phyloP scores from a whole-genome alignment of 2,888 invertebrate species.

The Scaeva pyrastri region DNA sequence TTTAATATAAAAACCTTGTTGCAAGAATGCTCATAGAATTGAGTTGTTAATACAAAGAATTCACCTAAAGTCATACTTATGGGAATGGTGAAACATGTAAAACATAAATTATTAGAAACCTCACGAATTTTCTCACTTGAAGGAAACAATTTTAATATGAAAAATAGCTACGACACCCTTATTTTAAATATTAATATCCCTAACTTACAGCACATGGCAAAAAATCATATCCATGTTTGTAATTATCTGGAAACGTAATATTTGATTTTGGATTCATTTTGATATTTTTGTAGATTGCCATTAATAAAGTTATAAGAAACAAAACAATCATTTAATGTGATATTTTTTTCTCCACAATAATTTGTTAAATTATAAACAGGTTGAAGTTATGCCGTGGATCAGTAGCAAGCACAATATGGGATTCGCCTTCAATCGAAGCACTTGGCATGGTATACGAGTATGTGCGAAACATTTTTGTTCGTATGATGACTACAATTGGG shows the following conservation, averaged over 20 bases:
- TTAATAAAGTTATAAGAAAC: background rate
- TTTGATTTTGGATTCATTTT: constrained; percentile 30
- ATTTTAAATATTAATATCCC: too few relatives aligned
- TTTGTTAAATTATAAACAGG: constrained; percentile 84
- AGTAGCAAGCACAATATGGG: constrained; percentile 99
- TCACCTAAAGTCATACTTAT: too few relatives aligned
- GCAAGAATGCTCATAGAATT: too few relatives aligned
- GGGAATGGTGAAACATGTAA: too few relatives aligned
- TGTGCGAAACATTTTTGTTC: constrained; percentile 95
- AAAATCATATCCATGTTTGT: background rate
- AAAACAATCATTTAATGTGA: background rate
- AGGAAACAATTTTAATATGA: too few relatives aligned
- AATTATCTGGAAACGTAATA: constrained; percentile 24
- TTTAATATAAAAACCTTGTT: too few relatives aligned
- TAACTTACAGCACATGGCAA: too few relatives aligned
- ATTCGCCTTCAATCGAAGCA: constrained; percentile 95
- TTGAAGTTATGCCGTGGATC: constrained; percentile 96
- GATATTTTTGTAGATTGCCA: constrained; percentile 38
- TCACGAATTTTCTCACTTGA: too few relatives aligned
- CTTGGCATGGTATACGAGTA: constrained; percentile 93
- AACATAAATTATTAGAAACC: too few relatives aligned
- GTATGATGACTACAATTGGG: constrained; percentile 99
- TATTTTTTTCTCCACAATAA: background rate
- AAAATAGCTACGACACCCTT: too few relatives aligned
- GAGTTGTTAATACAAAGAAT: too few relatives aligned